Base-by-base conservation (phyloP, 2,888 invertebrate genomes). In the Calliphora vomitoria region DNA sequence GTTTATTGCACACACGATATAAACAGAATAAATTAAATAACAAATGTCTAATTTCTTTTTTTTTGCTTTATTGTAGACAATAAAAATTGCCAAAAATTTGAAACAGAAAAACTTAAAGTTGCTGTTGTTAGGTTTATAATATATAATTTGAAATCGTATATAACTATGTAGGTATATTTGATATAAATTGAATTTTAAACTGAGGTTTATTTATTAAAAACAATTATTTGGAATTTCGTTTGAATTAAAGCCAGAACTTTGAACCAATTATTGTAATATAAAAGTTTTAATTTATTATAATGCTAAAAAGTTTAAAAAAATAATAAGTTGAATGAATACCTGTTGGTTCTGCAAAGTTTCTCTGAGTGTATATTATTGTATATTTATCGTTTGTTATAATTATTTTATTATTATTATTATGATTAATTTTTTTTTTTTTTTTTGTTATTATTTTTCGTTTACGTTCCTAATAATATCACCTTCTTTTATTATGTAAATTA, bases 311-410 rank as follows among this genome's bases (percentile, higher is more conserved):
- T 62, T 81, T 35, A 79, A 31, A 18, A 35, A 62, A 55, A 25
- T 25, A 25, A 25, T 25, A 25, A 25, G 25, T 25, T 35, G 11
- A n/a, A 8, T 0, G 15, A 85, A 75, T 91, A 92, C 92, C 92
- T 92, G 90, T 92, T 91, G 92, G 92, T 90, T 92, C 92, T 90
- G 92, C 92, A 92, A 89, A 91, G 44, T 75, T 90, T 92, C 91
- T 91, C 92, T 90, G 89, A 89, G 89, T 90, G 82, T 64, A 82
- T 85, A 85, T 87, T 79, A 41, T 87, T 79, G 58, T 78, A 35
- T 81, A 35, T 82, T 62, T 68, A 80, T 80, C 85, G 71, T 74
- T 86, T 62, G 35, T 44, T 83, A 68, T 18, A 38, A 69, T 82
- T 75, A 69, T 74, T 81, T 72, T 72, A 15, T 75, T 76, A 79